A percentile compares a stretch with the other conserved stretches of the same genome.
phyloP scores from a whole-genome alignment of 2,113 vertebrate genomes.

The Glaucidium brasilianum region DNA sequence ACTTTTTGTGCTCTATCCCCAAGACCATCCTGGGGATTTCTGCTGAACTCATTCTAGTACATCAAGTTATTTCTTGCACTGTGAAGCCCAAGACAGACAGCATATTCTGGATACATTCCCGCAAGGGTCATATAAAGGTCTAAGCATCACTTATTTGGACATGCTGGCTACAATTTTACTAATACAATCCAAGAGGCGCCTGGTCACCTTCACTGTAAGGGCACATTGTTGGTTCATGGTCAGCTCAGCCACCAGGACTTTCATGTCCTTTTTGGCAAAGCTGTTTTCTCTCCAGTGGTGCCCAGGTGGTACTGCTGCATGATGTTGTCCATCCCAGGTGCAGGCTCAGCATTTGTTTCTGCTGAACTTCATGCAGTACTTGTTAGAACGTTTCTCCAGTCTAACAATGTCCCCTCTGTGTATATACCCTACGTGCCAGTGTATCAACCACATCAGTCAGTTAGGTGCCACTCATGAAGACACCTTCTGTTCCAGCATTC shows the following conservation, averaged over 20 bases:
- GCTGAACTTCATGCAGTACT: not conserved
- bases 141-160: not conserved
- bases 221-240: not conserved
- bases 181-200: not conserved
- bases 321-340: not conserved
- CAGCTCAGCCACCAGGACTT: not conserved
- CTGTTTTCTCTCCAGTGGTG: not conserved
- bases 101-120: not conserved
- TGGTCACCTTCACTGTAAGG: not conserved
- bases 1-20: not conserved
- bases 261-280: not conserved
- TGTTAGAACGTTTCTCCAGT: not conserved
- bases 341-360: not conserved
- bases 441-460: not conserved
- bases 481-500: not conserved
- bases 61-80: not conserved
- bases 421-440: not conserved
- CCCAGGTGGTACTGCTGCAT: not conserved
- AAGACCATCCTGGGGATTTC: not conserved
- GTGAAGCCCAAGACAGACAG: not conserved
- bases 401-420: not conserved
- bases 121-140: not conserved
- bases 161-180: not conserved
- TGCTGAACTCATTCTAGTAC: not conserved
- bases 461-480: not conserved